A percentile compares a stretch with the other conserved stretches of the same genome.
These are phyloP conservation scores for Anthoscopus minutus DNA, from an alignment of 2,113 vertebrate genomes.

Conservation along the genomic window DNA sequence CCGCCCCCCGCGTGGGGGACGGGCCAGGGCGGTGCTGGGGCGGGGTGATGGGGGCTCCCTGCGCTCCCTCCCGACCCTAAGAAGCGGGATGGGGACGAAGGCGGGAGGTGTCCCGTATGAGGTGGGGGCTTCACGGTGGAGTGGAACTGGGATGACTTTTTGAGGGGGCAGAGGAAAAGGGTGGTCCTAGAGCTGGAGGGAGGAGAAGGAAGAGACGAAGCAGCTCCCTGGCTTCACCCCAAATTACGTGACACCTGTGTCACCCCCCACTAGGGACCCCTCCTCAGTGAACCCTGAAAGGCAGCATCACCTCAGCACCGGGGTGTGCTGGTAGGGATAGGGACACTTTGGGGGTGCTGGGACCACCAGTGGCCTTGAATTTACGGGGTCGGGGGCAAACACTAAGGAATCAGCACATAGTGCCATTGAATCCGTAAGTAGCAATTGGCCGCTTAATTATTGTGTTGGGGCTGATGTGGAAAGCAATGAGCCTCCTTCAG, in stretches of 20 bases:
- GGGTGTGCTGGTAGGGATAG: not conserved
- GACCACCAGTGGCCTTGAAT: not conserved
- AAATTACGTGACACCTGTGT: not conserved
- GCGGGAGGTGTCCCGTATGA: not conserved
- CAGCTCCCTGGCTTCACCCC: not conserved
- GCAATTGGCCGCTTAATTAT: not conserved
- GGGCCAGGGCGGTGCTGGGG: not conserved
- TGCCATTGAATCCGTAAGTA: not conserved
- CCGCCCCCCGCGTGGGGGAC: slow-evolving; percentile 54
- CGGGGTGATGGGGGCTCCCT: not conserved
- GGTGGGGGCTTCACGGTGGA: too few species aligned
- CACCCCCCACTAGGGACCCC: not conserved
- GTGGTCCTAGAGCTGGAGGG: not conserved
- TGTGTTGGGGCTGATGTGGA: not conserved
- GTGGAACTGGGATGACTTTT: not conserved
- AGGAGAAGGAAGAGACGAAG: not conserved
- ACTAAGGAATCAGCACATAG: not conserved
- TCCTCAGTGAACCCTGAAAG: not conserved
- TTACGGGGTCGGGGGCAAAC: too few species aligned
- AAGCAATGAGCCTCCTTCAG: not conserved
- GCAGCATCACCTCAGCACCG: not conserved
- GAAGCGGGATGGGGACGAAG: not conserved
- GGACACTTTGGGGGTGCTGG: not conserved
- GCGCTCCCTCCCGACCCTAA: not conserved
- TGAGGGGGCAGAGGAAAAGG: not conserved